phyloP scores from a whole-genome alignment of 2,113 vertebrate genomes.

The Atlantisia rogersi region DNA sequence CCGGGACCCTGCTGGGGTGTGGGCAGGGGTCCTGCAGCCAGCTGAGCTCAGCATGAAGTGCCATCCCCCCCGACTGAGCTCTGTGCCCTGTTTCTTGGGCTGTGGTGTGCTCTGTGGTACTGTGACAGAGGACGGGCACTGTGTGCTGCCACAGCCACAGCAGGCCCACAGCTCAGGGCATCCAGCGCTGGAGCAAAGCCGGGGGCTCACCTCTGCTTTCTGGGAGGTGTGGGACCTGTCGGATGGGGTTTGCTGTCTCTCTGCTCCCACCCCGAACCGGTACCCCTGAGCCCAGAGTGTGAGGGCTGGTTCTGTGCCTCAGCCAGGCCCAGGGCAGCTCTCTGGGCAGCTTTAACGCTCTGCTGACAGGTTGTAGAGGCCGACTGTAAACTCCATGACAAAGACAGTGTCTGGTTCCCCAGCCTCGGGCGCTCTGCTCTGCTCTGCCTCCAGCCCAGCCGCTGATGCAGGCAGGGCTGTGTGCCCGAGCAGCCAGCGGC shows the following conservation, averaged over 20 bases:
- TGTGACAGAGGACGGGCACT: background rate
- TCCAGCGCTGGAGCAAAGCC: background rate
- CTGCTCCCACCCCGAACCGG: background rate
- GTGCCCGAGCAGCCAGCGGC: background rate
- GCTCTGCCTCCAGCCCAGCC: background rate
- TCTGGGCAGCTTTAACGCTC: background rate
- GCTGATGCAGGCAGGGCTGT: background rate
- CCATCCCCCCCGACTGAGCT: accelerated
- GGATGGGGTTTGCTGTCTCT: background rate
- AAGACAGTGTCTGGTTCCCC: background rate
- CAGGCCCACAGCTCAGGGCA: accelerated
- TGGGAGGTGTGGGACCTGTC: accelerated
- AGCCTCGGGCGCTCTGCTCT: accelerated
- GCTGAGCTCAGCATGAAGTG: accelerated
- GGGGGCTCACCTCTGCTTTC: accelerated
- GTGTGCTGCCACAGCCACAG: background rate
- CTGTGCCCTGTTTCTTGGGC: accelerated
- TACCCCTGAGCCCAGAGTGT: background rate
- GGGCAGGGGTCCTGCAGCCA: background rate
- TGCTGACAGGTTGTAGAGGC: background rate
- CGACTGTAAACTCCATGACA: accelerated
- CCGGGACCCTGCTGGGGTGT: background rate
- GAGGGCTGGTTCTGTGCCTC: background rate
- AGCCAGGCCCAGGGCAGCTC: background rate
- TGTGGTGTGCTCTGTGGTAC: accelerated